Base-by-base conservation (phyloP, 1,140 invertebrate genomes). In the Pachyrhynchus sulphureomaculatus region DNA sequence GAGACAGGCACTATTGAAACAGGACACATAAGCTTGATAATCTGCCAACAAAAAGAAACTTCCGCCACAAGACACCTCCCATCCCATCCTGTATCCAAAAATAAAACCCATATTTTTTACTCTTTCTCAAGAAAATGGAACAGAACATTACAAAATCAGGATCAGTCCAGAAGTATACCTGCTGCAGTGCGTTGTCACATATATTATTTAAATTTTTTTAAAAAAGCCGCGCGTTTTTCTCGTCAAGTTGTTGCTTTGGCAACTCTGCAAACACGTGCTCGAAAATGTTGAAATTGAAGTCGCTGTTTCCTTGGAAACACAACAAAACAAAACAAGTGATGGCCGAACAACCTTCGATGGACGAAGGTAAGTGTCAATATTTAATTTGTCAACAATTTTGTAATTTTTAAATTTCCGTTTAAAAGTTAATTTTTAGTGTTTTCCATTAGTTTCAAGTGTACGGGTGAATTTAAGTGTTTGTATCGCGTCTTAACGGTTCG, bases 221-320 rank as follows among this genome's bases (percentile, higher is more conserved):
- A 26, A 21, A 18, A 44, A 33, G 47, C 32, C 60, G 17, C 60
- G 20, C 21, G 32, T 12, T 36, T 4, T 49, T 36, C 41, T 17
- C 37, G 29, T 20, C 24, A 5, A 47, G 12, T 48, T 9, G 44
- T 37, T 15, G 13, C 41, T 21, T 59, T 39, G 45, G 56, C 47
- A 41, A 49, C 56, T 24, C 20, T 15, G 39, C 57, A 47, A 54
- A 55, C 66, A 68, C 64, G 66, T 68, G 66, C 41, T 65, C 51
- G 3, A 54, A 47, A 60, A 71, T 68, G 69, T 68, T 71, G 54
- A 68, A 69, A 62, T 68, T 71, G 54, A 68, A 69, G 60, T 68
- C 69, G 59, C 53, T 71, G 72, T 73, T 73, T 67, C 70, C 72
- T 72, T 73, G 72, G 72, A 71, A 69, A 73, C 72, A 72, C 60